Conservation (phyloP, 2,888 invertebrate species). For the Limnephilus auricula region DNA sequence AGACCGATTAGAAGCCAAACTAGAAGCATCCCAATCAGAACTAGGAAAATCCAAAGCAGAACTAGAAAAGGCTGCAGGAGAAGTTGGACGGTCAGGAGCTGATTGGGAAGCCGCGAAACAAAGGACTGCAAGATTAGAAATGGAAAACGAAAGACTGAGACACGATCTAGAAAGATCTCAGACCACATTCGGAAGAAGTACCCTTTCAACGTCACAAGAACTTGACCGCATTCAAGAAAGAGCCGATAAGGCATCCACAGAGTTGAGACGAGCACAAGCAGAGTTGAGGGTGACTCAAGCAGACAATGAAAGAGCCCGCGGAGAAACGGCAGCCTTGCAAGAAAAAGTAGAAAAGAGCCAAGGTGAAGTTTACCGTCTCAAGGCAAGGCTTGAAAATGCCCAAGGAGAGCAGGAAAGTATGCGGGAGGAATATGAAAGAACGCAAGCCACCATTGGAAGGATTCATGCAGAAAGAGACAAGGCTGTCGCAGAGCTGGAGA, state of each 20-base stretch:
- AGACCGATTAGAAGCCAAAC: slow-evolving; percentile 92
- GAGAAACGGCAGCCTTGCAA: slow-evolving; percentile 90
- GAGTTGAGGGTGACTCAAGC: slow-evolving; percentile 94
- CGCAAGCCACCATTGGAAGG: slow-evolving; percentile 89
- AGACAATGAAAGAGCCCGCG: slow-evolving; percentile 91
- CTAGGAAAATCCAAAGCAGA: slow-evolving; percentile 96
- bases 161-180: slow-evolving; percentile 91
- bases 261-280: slow-evolving; percentile 91
- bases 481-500: slow-evolving; percentile 90
- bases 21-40: slow-evolving; percentile 95
- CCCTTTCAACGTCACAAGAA: slow-evolving; percentile 89
- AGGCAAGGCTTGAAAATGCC: slow-evolving; percentile 95
- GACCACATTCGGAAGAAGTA: slow-evolving; percentile 89
- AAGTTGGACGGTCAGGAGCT: slow-evolving; percentile 89
- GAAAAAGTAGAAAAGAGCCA: slow-evolving; percentile 96
- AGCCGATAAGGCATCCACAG: slow-evolving; percentile 90
- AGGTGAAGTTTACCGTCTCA: slow-evolving; percentile 95
- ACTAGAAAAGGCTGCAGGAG: slow-evolving; percentile 92
- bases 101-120: slow-evolving; percentile 94
- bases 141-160: slow-evolving; percentile 93
- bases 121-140: slow-evolving; percentile 88
- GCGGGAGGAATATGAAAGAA: slow-evolving; percentile 93
- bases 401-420: slow-evolving; percentile 96
- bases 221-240: slow-evolving; percentile 89
- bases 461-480: slow-evolving; percentile 93